phyloP scores from a whole-genome alignment of 2,797 vertebrate genomes.

The Hippopotamyrus pictus region DNA sequence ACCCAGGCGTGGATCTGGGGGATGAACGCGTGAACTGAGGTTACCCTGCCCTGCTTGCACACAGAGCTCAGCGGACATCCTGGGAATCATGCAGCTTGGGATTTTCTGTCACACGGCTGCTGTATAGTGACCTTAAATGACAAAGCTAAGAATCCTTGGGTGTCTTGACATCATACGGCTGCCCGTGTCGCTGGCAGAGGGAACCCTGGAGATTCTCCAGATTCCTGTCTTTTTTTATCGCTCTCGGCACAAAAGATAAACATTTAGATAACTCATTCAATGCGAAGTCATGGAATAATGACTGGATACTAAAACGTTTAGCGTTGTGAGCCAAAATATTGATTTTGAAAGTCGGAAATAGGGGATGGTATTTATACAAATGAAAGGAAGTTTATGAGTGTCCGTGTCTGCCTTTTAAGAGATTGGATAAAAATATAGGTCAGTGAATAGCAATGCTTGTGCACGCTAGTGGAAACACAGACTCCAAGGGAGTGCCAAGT shows the following conservation, averaged over 20 bases:
- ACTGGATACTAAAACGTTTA: not conserved
- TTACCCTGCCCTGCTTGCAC: constrained; percentile 20
- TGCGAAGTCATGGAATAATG: too few species aligned
- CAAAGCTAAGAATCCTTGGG: not conserved
- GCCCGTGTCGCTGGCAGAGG: not conserved
- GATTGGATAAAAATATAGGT: not conserved
- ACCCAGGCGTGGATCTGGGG: constrained; percentile 6
- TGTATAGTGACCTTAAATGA: not conserved
- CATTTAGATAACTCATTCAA: not conserved
- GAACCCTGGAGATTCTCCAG: not conserved
- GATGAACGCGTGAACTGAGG: constrained; percentile 17
- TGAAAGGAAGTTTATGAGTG: not conserved
- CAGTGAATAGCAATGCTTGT: not conserved
- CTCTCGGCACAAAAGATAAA: not conserved
- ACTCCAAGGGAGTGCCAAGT: not conserved
- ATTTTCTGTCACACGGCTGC: not conserved
- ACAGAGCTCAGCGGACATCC: not conserved
- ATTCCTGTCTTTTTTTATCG: not conserved
- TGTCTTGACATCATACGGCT: not conserved
- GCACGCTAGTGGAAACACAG: not conserved
- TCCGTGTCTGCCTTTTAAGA: not conserved
- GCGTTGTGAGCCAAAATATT: not conserved
- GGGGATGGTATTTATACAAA: not conserved
- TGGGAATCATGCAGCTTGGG: not conserved
- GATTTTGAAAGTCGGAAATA: not conserved